Base-by-base conservation (phyloP, 2,113 vertebrate species). In the Oreochromis niloticus region DNA sequence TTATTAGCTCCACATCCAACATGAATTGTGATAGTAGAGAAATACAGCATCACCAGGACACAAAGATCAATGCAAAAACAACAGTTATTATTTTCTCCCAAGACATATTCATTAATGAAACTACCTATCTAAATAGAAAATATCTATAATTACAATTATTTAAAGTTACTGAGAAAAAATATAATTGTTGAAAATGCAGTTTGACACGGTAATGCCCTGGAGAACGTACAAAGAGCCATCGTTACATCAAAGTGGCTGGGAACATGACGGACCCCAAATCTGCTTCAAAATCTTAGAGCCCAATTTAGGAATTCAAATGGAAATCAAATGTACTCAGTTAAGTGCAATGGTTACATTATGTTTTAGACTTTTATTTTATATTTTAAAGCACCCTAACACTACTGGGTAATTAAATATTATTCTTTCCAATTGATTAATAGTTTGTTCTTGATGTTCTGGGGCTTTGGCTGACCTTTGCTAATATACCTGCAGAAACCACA, bases 401-500 rank as follows among this genome's bases (percentile, higher is more conserved):
- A 8, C 27, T n/a, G 17, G 0, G 1, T 9, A 9, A 78, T 34
- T 78, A 34, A 78, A 34, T 19, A 34, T 19, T 50, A 30, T 52
- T 52, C 27, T 78, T 27, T 34, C 27, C 10, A 50, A 0, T 50
- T 22, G 9, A 73, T 73, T 27, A 75, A 0, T 32, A 46, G 39
- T 78, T 78, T 34, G 27, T 32, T 78, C 24, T 0, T 50, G 24
- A 43, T 30, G 16, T 56, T 78, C 2, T 43, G 4, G 12, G 12
- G 36, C 46, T 73, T 82, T 66, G 39, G 27, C 14, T 2, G 19
- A 24, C 8, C 12, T n/a, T 7, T 2, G 10, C 10, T 17, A 83
- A 48, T 1, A 73, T 90, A 81, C 86, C 78, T 13, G 10, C 5
- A 59, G 2, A 22, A 19, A 22, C 92, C 94, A 92, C 94, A 89